phyloP scores from a whole-genome alignment of 1,140 invertebrate genomes.

The Drosophila persimilis region DNA sequence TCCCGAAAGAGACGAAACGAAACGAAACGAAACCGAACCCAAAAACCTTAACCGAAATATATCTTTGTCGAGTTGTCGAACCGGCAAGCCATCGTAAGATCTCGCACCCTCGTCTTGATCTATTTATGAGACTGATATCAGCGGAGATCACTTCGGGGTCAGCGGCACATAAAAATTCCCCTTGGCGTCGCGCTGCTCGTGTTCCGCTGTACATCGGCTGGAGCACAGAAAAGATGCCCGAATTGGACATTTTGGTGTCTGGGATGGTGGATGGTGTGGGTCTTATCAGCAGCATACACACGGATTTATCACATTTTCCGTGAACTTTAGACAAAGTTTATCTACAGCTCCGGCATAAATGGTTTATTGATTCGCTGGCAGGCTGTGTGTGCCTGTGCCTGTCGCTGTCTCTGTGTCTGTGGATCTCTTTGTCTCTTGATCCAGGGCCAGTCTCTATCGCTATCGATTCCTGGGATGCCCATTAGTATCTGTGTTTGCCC shows the following conservation, averaged over 20 bases:
- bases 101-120: slow-evolving; percentile 12
- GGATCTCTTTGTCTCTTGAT: slow-evolving; percentile 65
- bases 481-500: slow-evolving; percentile 20
- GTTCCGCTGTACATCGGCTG: slow-evolving; percentile 33
- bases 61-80: slow-evolving; percentile 30
- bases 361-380: slow-evolving; percentile 44
- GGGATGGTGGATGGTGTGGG: slow-evolving; percentile 6
- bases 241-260: slow-evolving; percentile 37
- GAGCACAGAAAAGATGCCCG: slow-evolving; percentile 29
- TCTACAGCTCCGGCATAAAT: slow-evolving; percentile 57
- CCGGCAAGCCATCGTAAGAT: not conserved
- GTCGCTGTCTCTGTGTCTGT: slow-evolving; percentile 20
- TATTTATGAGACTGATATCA: slow-evolving; percentile 61
- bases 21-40: slow-evolving; percentile 3
- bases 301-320: slow-evolving; percentile 82
- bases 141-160: slow-evolving; percentile 67
- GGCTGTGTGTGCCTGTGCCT: not conserved
- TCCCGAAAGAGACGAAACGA: slow-evolving; percentile 3
- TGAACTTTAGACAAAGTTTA: slow-evolving; percentile 83
- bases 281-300: slow-evolving; percentile 60
- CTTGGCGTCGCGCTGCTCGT: slow-evolving; percentile 17
- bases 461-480: slow-evolving; percentile 7
- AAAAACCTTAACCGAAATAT: slow-evolving; percentile 18
- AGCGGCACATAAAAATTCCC: slow-evolving; percentile 45
- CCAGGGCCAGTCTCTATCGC: slow-evolving; percentile 32